phyloP scores from a whole-genome alignment of 2,888 invertebrate genomes.

The Mimas tiliae region DNA sequence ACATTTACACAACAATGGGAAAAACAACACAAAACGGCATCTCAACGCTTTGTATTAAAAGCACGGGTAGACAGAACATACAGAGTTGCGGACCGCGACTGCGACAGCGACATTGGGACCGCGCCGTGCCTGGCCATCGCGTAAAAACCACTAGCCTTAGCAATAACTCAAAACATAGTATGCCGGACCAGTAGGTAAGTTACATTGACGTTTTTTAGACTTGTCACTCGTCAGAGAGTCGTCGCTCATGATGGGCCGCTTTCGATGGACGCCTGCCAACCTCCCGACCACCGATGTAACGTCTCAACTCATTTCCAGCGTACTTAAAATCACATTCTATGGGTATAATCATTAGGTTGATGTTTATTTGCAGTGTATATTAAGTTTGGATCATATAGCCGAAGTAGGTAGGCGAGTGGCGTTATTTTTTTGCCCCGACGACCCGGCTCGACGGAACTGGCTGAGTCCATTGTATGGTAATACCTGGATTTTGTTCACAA shows the following conservation, averaged over 20 bases:
- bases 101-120: constrained; percentile 35
- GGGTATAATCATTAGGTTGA: constrained; percentile 38
- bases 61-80: constrained; percentile 5
- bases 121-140: constrained; percentile 32
- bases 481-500: constrained; percentile 83
- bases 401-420: constrained; percentile 59
- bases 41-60: constrained; percentile 17
- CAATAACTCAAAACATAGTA: constrained; percentile 78
- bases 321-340: constrained; percentile 22
- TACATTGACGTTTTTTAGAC: constrained; percentile 77
- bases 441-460: constrained; percentile 82
- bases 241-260: constrained; percentile 80
- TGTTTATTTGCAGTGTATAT: constrained; percentile 34
- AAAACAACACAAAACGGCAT: constrained; percentile 14
- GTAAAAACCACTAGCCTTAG: constrained; percentile 54
- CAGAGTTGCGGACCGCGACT: constrained; percentile 35
- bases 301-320: constrained; percentile 36
- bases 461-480: constrained; percentile 82
- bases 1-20: constrained; percentile 24
- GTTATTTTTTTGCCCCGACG: constrained; percentile 82
- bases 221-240: constrained; percentile 82
- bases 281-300: constrained; percentile 46
- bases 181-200: constrained; percentile 64
- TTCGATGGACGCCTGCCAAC: constrained; percentile 81
- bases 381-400: constrained; percentile 45